Conservation (phyloP, 2,888 invertebrate species). For the Ormyrus labotus region DNA sequence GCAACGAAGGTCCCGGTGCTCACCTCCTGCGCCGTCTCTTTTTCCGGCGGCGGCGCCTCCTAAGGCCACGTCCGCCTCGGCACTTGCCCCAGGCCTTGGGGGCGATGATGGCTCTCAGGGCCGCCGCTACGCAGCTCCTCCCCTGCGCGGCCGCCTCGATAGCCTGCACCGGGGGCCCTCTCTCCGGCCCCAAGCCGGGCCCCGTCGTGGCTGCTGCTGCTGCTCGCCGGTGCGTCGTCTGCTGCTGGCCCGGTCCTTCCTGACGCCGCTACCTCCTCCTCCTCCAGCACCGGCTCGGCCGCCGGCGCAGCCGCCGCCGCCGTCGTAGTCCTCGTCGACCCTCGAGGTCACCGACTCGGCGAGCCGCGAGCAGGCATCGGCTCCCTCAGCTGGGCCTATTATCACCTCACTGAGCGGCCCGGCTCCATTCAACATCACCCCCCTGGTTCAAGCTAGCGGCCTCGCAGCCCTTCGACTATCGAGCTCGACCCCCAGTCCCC, state of each 20-base stretch:
- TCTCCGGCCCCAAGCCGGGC: constrained; percentile 73
- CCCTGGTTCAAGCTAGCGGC: constrained; percentile 31
- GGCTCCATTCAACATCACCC: constrained; percentile 57
- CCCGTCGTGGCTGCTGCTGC: constrained; percentile 69
- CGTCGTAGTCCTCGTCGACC: neutral
- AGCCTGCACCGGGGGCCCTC: constrained; percentile 75
- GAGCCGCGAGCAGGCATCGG: constrained; percentile 14
- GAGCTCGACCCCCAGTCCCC: neutral
- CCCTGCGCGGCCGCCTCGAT: constrained; percentile 62
- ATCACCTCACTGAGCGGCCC: constrained; percentile 50
- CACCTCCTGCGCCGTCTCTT: constrained; percentile 74
- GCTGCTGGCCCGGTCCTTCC: neutral
- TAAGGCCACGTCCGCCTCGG: constrained; percentile 69
- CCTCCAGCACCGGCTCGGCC: constrained; percentile 24
- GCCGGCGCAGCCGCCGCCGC: constrained; percentile 19
- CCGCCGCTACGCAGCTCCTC: constrained; percentile 71
- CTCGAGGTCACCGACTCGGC: constrained; percentile 20
- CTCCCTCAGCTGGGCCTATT: constrained; percentile 18
- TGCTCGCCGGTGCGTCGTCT: constrained; percentile 7
- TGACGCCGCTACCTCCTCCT: neutral
- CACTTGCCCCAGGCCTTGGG: constrained; percentile 43
- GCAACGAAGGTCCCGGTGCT: constrained; percentile 48
- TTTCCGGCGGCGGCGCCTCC: constrained; percentile 74
- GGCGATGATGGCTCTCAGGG: constrained; percentile 73
- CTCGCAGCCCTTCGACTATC: neutral